phyloP scores from a whole-genome alignment of 2,888 invertebrate genomes.

The Mesopsocus fuscifrons region DNA sequence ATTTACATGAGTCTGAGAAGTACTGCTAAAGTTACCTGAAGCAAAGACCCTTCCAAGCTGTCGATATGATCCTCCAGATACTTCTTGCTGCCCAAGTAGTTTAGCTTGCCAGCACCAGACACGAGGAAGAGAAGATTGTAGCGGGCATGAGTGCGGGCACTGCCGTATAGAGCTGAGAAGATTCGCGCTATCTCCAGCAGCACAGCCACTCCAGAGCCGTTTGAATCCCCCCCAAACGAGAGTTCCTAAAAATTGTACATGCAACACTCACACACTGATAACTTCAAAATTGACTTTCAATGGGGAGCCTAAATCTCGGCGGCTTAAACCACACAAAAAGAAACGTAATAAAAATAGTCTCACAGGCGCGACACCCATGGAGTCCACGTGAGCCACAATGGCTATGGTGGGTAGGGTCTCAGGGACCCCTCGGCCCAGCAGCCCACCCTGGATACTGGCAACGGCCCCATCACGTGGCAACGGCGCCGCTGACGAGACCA shows the following conservation, averaged over 20 bases:
- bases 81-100: conserved; percentile 88
- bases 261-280: neutral
- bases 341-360: too few relatives aligned
- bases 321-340: too few relatives aligned
- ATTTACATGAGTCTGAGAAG: conserved; percentile 1
- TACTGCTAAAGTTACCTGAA: conserved; percentile 37
- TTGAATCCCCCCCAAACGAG: conserved; percentile 77
- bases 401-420: conserved; percentile 70
- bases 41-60: conserved; percentile 42
- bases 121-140: conserved; percentile 73
- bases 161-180: conserved; percentile 71
- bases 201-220: conserved; percentile 77
- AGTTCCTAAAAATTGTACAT: conserved; percentile 40
- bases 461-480: conserved; percentile 61
- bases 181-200: conserved; percentile 72
- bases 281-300: too few relatives aligned
- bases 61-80: conserved; percentile 91
- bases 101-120: conserved; percentile 79
- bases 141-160: conserved; percentile 47
- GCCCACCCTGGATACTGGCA: conserved; percentile 60
- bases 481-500: conserved; percentile 54
- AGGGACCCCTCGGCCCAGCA: conserved; percentile 49
- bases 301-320: too few relatives aligned
- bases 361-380: conserved; percentile 77
- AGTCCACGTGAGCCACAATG: conserved; percentile 85